Evolutionary conservation across 1,140 invertebrate species (phyloP).

Genomic region (Lepidotrigona ventralis): DNA sequence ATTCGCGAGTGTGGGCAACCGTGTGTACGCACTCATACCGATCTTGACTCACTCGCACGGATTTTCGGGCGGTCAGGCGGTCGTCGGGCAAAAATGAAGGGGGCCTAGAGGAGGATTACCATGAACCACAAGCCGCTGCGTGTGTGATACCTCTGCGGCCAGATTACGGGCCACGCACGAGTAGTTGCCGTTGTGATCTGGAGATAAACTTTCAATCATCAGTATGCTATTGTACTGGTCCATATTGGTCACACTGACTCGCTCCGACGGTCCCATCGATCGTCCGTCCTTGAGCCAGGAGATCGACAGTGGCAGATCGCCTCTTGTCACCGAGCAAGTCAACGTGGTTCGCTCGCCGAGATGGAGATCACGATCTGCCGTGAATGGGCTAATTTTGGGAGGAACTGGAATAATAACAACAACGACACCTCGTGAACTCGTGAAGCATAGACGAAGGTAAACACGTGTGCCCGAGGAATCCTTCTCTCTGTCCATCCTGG

Average conservation of each 20-base stretch:
- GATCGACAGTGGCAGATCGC: conserved; percentile 88
- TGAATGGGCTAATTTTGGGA: conserved; percentile 89
- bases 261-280: conserved; percentile 83
- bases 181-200: conserved; percentile 89
- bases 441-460: conserved; percentile 42
- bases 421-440: conserved; percentile 58
- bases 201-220: conserved; percentile 88
- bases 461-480: conserved; percentile 14
- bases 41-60: conserved; percentile 56
- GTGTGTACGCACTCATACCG: conserved; percentile 57
- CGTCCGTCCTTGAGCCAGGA: conserved; percentile 89
- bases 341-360: conserved; percentile 88
- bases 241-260: conserved; percentile 85
- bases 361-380: conserved; percentile 85
- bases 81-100: conserved; percentile 70
- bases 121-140: conserved; percentile 88
- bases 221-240: conserved; percentile 89
- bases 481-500: conserved; percentile 7
- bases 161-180: conserved; percentile 87
- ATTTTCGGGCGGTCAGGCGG: conserved; percentile 73
- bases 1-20: conserved; percentile 52
- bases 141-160: conserved; percentile 87
- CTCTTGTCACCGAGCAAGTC: conserved; percentile 89
- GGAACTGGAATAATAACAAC: conserved; percentile 85
- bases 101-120: conserved; percentile 84